phyloP scores from a whole-genome alignment of 2,888 invertebrate species.

The Baronia brevicornis region DNA sequence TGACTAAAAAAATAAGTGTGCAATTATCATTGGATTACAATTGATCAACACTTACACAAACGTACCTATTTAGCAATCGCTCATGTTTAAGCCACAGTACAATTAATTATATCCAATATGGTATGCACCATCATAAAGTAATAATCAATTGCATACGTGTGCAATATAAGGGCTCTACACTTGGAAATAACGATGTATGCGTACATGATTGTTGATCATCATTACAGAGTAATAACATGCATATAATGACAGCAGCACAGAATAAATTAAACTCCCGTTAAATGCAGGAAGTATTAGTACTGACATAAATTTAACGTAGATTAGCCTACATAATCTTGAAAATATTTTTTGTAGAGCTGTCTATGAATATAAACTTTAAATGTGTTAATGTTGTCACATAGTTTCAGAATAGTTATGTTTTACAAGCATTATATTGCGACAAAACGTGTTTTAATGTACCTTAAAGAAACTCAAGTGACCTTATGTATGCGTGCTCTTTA shows the following conservation, averaged over 20 bases:
- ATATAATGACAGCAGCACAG: background rate
- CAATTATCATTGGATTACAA: background rate
- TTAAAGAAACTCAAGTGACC: background rate
- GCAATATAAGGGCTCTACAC: background rate
- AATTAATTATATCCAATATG: background rate
- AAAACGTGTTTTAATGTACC: constrained; percentile 5
- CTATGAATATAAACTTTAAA: too few species aligned
- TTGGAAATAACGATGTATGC: too few species aligned
- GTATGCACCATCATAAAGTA: background rate
- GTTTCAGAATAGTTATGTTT: constrained; percentile 5
- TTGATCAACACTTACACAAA: background rate
- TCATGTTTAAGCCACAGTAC: background rate
- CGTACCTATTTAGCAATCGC: background rate
- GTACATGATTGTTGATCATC: too few species aligned
- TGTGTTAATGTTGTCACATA: background rate
- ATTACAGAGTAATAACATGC: too few species aligned
- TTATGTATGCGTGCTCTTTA: constrained; percentile 5
- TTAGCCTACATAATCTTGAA: constrained; percentile 18
- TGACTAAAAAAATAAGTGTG: too few species aligned
- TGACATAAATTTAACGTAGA: constrained; percentile 15
- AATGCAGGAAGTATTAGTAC: constrained; percentile 10
- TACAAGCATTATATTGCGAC: constrained; percentile 4
- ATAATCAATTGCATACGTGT: constrained; percentile 1
- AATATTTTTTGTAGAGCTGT: constrained; percentile 13
- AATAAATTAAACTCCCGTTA: constrained; percentile 4